phyloP scores from a whole-genome alignment of 2,113 vertebrate species.

The Oceanodroma tethys region DNA sequence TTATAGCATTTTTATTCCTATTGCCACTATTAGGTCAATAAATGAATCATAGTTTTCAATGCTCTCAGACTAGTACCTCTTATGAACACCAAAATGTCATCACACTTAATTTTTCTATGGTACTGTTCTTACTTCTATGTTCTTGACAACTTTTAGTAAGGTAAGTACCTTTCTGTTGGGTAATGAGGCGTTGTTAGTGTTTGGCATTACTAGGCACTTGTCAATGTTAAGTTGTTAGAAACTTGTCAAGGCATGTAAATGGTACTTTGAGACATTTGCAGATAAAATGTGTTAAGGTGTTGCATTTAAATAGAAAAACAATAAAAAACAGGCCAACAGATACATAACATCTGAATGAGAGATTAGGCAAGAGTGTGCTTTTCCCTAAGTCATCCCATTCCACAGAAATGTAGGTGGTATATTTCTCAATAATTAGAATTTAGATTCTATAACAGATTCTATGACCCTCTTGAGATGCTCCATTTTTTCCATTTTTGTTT shows the following conservation, averaged over 20 bases:
- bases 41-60: not conserved
- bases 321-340: not conserved
- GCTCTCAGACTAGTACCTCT: not conserved
- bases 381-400: not conserved
- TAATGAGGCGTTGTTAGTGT: not conserved
- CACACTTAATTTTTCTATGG: not conserved
- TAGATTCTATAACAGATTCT: not conserved
- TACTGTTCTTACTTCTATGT: not conserved
- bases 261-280: not conserved
- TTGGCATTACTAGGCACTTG: not conserved
- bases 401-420: not conserved
- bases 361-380: not conserved
- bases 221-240: not conserved
- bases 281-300: not conserved
- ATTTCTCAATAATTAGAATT: not conserved
- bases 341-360: not conserved
- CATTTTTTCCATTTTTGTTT: not conserved
- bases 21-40: not conserved
- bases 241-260: not conserved
- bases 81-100: not conserved
- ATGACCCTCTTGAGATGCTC: not conserved
- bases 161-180: conserved; percentile 6
- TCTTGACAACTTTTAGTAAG: not conserved
- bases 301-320: not conserved
- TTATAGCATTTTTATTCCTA: not conserved